These are phyloP conservation scores for Psix sp. DNA, from an alignment of 1,140 invertebrate species.

Conservation along the genomic window DNA sequence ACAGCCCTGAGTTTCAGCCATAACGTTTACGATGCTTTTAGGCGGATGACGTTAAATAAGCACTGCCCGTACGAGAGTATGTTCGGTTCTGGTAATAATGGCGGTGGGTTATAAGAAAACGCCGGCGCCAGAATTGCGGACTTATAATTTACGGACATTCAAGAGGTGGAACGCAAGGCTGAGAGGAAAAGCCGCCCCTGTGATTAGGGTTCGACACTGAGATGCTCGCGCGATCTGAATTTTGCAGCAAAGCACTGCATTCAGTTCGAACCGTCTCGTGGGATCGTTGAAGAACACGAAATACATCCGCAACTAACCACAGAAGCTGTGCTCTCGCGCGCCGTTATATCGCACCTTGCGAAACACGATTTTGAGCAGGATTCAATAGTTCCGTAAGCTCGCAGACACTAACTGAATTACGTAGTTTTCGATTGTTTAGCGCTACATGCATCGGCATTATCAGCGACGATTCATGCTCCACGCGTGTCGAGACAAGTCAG, in stretches of 20 bases:
- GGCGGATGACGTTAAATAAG: slow-evolving; percentile 63
- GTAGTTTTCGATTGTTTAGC: slow-evolving; percentile 49
- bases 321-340: slow-evolving; percentile 8
- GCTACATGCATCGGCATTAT: slow-evolving; percentile 38
- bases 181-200: slow-evolving; percentile 29
- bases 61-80: slow-evolving; percentile 46
- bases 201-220: slow-evolving; percentile 57
- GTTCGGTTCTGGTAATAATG: slow-evolving; percentile 52
- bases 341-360: slow-evolving; percentile 42
- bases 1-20: slow-evolving; percentile 54
- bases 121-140: slow-evolving; percentile 39
- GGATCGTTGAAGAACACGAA: slow-evolving; percentile 50
- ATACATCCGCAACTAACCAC: slow-evolving; percentile 55
- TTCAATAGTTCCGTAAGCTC: slow-evolving; percentile 43
- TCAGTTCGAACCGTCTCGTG: slow-evolving; percentile 49
- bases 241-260: slow-evolving; percentile 27
- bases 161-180: slow-evolving; percentile 9
- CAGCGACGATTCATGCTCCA: slow-evolving; percentile 42
- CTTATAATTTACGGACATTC: slow-evolving; percentile 46
- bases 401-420: slow-evolving; percentile 45
- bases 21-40: slow-evolving; percentile 66
- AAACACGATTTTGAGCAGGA: slow-evolving; percentile 36
- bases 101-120: slow-evolving; percentile 43
- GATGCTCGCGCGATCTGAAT: slow-evolving; percentile 32
- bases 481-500: slow-evolving; percentile 20